Evolutionary conservation across 2,888 invertebrate genomes (phyloP), one percentile per base, ranked within the genome.

Genomic region (Tinea trinotella): DNA sequence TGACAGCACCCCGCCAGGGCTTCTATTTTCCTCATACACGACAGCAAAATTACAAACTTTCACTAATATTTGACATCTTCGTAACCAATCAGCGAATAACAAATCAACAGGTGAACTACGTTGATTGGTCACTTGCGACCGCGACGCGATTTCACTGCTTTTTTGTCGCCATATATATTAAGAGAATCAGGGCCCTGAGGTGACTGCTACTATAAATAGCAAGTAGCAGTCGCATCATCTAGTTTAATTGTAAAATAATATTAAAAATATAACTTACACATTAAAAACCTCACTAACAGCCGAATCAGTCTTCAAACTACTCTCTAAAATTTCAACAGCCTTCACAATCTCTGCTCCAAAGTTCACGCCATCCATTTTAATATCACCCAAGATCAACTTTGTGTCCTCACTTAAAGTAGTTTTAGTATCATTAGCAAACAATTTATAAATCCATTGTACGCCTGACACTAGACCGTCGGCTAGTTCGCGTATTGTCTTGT

Each of bases 191-290:
- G n/a, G n/a, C n/a, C n/a, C n/a, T n/a, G n/a, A n/a, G 22, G 22
- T 7, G 22, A 22, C 22, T 22, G 22, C 22, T n/a, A n/a, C n/a
- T n/a, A n/a, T n/a, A n/a, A n/a, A n/a, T n/a, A n/a, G n/a, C n/a
- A n/a, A n/a, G n/a, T n/a, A n/a, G n/a, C n/a, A n/a, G n/a, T n/a
- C n/a, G n/a, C n/a, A n/a, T n/a, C n/a, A n/a, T n/a, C n/a, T n/a
- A n/a, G n/a, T n/a, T n/a, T n/a, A n/a, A n/a, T n/a, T 30, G 9
- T 30, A 9, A 30, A 30, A 30, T 30, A 30, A 9, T 30, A n/a
- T 15, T 15, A 40, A 3, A 3, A 52, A 54, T 55, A 44, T 48
- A 59, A 79, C 84, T 81, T 68, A 87, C 87, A 78, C 62, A 58
- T 74, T 67, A 59, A 76, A 77, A 34, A 71, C 64, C 58, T 79